Evolutionary conservation across 2,113 vertebrate genomes (phyloP).

Genomic region (Scomber colias): DNA sequence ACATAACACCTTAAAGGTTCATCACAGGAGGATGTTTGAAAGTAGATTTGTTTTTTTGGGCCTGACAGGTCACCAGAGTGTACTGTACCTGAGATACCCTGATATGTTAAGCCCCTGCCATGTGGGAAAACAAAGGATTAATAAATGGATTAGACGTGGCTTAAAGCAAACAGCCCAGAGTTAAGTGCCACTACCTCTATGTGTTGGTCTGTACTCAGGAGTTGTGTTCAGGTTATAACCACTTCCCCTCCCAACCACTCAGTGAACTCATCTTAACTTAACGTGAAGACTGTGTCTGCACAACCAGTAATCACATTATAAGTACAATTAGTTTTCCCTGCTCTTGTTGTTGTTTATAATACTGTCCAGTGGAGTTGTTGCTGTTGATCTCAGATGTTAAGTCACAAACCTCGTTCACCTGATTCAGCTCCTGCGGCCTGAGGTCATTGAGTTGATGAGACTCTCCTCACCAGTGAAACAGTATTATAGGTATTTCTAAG

Average conservation of each 20-base stretch:
- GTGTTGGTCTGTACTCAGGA: not conserved
- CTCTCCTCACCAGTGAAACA: too few species aligned
- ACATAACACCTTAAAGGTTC: too few species aligned
- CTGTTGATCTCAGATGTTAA: not conserved
- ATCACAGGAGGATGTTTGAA: too few species aligned
- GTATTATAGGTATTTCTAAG: too few species aligned
- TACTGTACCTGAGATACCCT: not conserved
- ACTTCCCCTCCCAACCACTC: not conserved
- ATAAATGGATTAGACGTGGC: not conserved
- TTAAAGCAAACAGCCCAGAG: not conserved
- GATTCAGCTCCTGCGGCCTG: too few species aligned
- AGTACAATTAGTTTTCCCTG: not conserved
- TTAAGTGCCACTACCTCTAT: not conserved
- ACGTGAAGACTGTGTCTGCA: not conserved
- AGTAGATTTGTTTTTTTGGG: too few species aligned
- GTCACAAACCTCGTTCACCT: too few species aligned
- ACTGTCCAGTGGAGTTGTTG: not conserved
- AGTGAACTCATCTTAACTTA: not conserved
- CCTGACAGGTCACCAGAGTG: not conserved
- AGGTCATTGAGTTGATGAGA: too few species aligned
- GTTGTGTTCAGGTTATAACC: not conserved
- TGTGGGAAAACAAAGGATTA: not conserved
- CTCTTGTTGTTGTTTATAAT: not conserved
- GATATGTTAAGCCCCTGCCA: not conserved
- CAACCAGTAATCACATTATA: constrained; percentile 24